These are phyloP conservation scores for Paedocypris micromegethes DNA, from an alignment of 2,797 vertebrate genomes.

Conservation along the genomic window DNA sequence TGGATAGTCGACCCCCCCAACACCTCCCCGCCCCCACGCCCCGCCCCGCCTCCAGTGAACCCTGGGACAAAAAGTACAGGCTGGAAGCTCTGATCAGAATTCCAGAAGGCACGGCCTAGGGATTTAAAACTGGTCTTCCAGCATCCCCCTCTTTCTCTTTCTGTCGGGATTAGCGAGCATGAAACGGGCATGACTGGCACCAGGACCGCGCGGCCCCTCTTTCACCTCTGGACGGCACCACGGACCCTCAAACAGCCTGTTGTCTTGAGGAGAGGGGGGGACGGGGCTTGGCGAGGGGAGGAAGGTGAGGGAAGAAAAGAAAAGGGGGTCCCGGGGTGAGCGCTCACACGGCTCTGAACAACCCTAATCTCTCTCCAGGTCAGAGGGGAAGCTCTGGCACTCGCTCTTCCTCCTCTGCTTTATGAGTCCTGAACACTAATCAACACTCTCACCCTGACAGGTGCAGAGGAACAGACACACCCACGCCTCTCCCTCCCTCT, in stretches of 20 bases:
- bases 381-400: slow-evolving; percentile 60
- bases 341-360: slow-evolving; percentile 74
- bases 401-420: no score
- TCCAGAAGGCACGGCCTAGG: slow-evolving; percentile 38
- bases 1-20: slow-evolving; percentile 21
- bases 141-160: slow-evolving; percentile 19
- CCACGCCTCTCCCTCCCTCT: no score
- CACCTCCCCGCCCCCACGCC: slow-evolving; percentile 14
- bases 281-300: slow-evolving; percentile 51
- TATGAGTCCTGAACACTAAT: no score
- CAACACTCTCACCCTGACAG: no score
- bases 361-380: slow-evolving; percentile 76
- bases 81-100: slow-evolving; percentile 48
- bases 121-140: slow-evolving; percentile 34
- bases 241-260: slow-evolving; percentile 52
- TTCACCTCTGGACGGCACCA: slow-evolving; percentile 69
- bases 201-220: slow-evolving; percentile 64
- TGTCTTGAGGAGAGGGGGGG: slow-evolving; percentile 44
- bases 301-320: slow-evolving; percentile 39
- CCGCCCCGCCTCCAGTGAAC: not conserved
- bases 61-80: slow-evolving; percentile 43
- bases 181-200: slow-evolving; percentile 50
- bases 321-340: slow-evolving; percentile 68
- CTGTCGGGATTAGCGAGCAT: slow-evolving; percentile 47
- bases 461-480: no score